phyloP scores from a whole-genome alignment of 1,140 invertebrate species.

The Chymomyza costata region DNA sequence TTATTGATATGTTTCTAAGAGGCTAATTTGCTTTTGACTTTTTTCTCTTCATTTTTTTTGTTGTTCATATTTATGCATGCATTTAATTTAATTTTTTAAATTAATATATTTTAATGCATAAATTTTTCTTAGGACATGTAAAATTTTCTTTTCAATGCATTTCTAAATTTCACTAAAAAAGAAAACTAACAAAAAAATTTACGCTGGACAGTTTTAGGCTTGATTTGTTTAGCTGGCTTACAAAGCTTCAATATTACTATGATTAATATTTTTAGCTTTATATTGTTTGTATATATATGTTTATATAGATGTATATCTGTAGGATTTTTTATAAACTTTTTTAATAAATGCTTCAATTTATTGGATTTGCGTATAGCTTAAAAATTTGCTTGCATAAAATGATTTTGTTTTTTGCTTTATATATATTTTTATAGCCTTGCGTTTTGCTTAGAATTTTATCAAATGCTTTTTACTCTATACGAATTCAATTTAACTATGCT shows the following conservation, averaged over 20 bases:
- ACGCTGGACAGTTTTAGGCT: constrained; percentile 29
- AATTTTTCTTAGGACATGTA: constrained; percentile 14
- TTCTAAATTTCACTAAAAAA: constrained; percentile 8
- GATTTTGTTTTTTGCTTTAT: constrained; percentile 8
- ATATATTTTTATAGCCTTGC: constrained; percentile 13
- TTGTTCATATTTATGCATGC: constrained; percentile 18
- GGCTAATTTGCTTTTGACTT: constrained; percentile 66
- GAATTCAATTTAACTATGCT: constrained; percentile 19
- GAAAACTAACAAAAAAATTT: constrained; percentile 19
- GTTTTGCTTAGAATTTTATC: constrained; percentile 31
- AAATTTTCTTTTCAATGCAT: constrained; percentile 1
- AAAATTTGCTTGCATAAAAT: constrained; percentile 39
- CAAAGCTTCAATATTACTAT: too few species aligned
- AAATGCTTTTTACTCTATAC: constrained; percentile 27
- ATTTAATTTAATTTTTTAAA: constrained; percentile 5
- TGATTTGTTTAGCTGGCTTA: constrained; percentile 3
- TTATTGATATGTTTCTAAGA: constrained; percentile 71
- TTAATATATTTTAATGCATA: too few species aligned
- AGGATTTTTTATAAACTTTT: constrained; percentile 27
- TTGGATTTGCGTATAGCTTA: constrained; percentile 27
- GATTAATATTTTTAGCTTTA: too few species aligned
- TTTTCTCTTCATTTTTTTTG: constrained; percentile 26
- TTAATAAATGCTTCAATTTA: constrained; percentile 44
- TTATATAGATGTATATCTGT: constrained; percentile 19
- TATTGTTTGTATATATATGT: too few species aligned